Percentiles rank a stretch among this genome's conserved stretches.
These are phyloP conservation scores for Drosophila quasianomalipes DNA, from an alignment of 2,888 invertebrate genomes.

Conservation along the genomic window DNA sequence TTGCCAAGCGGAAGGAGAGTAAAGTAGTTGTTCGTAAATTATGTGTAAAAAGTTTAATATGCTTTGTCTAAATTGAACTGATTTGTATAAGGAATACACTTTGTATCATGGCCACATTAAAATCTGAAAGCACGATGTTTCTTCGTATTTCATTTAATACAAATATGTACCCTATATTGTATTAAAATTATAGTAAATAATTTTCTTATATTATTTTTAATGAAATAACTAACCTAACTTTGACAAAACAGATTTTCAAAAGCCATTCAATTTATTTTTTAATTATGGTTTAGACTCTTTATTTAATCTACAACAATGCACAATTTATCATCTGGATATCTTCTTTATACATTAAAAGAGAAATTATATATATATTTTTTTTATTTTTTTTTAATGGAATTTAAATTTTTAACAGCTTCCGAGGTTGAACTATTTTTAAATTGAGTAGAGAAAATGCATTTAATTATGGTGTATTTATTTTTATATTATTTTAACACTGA, in stretches of 20 bases:
- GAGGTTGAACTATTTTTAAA: slow-evolving; percentile 2
- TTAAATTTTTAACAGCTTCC: background rate
- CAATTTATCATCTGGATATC: background rate
- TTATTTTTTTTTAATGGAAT: background rate
- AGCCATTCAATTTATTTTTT: background rate
- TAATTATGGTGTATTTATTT: slow-evolving; percentile 2
- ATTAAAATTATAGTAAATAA: background rate
- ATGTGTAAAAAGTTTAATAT: background rate
- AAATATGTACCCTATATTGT: background rate
- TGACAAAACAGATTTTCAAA: background rate
- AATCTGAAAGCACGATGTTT: background rate
- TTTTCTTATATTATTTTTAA: background rate
- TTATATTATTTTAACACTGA: slow-evolving; percentile 20
- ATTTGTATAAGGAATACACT: background rate
- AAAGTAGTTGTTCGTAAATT: background rate
- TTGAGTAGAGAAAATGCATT: background rate
- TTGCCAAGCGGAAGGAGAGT: background rate
- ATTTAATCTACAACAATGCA: background rate
- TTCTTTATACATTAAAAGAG: background rate
- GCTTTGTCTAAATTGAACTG: background rate
- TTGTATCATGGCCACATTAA: background rate
- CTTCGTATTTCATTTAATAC: background rate
- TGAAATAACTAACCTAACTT: background rate
- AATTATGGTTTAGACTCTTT: background rate
- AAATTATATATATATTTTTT: background rate